phyloP scores from a whole-genome alignment of 2,888 invertebrate species.

The Chymomyza procnemis region DNA sequence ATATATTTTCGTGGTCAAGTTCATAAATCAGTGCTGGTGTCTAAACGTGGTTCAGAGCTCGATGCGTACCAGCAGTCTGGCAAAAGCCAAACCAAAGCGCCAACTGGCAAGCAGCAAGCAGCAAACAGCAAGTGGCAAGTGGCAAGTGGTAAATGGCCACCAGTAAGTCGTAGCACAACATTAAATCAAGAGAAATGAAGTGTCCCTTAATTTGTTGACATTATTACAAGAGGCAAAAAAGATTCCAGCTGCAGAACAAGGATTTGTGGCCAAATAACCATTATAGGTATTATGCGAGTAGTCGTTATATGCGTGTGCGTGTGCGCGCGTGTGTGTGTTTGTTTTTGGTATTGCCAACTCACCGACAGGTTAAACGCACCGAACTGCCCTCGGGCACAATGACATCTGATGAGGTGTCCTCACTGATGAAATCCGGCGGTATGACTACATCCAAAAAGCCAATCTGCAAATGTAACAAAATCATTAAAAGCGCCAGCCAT shows the following conservation, averaged over 20 bases:
- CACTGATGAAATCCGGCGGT: constrained; percentile 93
- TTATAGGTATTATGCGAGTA: background rate
- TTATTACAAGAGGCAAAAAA: constrained; percentile 42
- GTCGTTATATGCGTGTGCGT: background rate
- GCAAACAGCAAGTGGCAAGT: background rate
- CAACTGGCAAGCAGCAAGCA: background rate
- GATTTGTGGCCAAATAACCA: constrained; percentile 10
- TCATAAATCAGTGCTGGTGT: constrained; percentile 66
- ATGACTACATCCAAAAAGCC: constrained; percentile 91
- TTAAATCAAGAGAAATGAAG: constrained; percentile 78
- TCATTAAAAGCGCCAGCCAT: background rate
- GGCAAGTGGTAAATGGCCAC: background rate
- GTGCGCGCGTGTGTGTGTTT: background rate
- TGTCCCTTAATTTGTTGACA: constrained; percentile 78
- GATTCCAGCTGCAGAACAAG: background rate
- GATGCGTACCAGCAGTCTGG: background rate
- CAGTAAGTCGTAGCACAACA: constrained; percentile 3
- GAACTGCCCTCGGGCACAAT: constrained; percentile 91
- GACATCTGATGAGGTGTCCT: constrained; percentile 93
- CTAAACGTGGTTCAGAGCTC: constrained; percentile 29
- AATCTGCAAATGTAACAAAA: constrained; percentile 81
- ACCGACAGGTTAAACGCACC: constrained; percentile 82
- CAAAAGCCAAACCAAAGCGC: background rate
- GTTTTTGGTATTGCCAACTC: no score
- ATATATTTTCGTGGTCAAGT: constrained; percentile 70